These are phyloP conservation scores for Eremophila alpestris DNA, from an alignment of 2,797 vertebrate species.

Conservation along the genomic window DNA sequence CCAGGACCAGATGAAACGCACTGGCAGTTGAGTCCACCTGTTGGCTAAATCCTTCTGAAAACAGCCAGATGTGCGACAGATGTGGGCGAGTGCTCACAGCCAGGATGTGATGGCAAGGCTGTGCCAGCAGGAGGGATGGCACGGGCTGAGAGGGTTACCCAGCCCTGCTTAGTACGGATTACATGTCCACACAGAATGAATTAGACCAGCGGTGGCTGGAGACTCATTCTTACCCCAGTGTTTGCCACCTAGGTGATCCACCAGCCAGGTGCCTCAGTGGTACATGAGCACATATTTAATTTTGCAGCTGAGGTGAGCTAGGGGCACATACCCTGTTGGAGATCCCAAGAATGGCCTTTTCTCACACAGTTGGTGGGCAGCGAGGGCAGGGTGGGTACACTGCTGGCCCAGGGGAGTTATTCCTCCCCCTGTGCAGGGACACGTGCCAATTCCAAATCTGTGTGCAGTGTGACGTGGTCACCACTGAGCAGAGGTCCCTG, in stretches of 20 bases:
- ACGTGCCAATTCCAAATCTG: rapidly evolving
- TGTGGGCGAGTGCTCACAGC: neutral
- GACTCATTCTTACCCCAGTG: neutral
- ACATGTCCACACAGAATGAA: neutral
- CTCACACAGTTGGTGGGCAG: neutral
- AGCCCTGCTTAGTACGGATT: rapidly evolving
- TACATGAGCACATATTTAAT: rapidly evolving
- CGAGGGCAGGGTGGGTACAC: rapidly evolving
- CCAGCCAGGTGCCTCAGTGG: neutral
- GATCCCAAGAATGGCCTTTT: neutral
- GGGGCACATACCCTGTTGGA: rapidly evolving
- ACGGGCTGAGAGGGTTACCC: neutral
- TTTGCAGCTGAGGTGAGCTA: neutral
- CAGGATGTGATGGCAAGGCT: neutral
- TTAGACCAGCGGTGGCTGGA: neutral
- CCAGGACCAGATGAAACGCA: conserved; percentile 33
- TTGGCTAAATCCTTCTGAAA: conserved; percentile 1
- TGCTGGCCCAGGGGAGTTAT: rapidly evolving
- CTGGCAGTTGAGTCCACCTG: conserved; percentile 57
- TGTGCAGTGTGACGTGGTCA: rapidly evolving
- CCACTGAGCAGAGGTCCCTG: neutral
- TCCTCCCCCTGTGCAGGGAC: neutral
- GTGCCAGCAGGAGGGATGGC: neutral
- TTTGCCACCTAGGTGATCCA: neutral
- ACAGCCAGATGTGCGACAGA: neutral